These are phyloP conservation scores for Cheilosia impressa DNA, from an alignment of 2,888 invertebrate species.

Conservation along the genomic window DNA sequence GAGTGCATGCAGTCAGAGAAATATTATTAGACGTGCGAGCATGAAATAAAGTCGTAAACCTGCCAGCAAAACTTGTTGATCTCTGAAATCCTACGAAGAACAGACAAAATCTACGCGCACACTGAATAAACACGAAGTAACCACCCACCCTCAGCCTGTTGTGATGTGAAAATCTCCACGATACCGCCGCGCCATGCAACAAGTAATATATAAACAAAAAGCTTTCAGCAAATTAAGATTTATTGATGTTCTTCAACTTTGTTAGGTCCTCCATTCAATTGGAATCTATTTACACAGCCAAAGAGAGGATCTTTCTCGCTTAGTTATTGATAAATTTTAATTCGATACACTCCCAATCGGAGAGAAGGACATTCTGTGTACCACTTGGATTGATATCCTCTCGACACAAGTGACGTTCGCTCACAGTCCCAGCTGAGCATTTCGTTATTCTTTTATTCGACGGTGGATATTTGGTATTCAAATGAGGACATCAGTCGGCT, in stretches of 20 bases:
- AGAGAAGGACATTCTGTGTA: conserved; percentile 34
- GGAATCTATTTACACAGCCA: conserved; percentile 26
- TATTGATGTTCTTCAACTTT: conserved; percentile 57
- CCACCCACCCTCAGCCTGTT: neutral
- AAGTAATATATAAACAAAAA: conserved; percentile 41
- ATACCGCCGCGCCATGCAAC: neutral
- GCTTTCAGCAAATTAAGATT: conserved; percentile 66
- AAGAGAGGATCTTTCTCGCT: neutral
- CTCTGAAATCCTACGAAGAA: neutral
- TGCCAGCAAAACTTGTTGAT: conserved; percentile 19
- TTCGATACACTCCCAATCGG: conserved; percentile 45
- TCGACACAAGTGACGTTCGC: conserved; percentile 1
- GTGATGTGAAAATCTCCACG: neutral
- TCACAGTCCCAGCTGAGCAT: neutral
- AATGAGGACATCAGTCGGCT: conserved; percentile 59
- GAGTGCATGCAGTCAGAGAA: conserved; percentile 14
- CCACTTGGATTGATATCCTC: conserved; percentile 44
- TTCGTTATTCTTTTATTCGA: conserved; percentile 18
- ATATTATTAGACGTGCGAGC: neutral
- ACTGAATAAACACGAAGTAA: neutral
- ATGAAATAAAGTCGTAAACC: neutral
- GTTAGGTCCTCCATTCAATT: conserved; percentile 39
- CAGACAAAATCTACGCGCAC: neutral
- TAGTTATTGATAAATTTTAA: conserved; percentile 52
- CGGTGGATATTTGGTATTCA: conserved; percentile 55